Evolutionary conservation across 2,113 vertebrate genomes (phyloP).

Genomic region (Crypturellus undulatus): DNA sequence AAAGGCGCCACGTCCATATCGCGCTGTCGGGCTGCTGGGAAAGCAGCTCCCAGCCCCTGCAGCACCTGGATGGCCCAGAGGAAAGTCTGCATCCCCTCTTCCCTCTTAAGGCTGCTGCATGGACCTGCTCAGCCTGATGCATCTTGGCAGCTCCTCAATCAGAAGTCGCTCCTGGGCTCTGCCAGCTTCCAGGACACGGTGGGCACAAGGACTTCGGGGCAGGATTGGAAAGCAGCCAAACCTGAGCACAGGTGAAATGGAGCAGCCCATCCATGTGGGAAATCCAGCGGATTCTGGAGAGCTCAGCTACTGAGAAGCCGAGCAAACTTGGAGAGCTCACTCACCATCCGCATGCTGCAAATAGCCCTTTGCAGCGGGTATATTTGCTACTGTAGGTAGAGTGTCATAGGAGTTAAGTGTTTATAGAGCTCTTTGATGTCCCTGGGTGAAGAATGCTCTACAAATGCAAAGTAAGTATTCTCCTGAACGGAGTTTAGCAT

Average conservation of each 20-base stretch:
- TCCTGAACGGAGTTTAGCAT: background rate
- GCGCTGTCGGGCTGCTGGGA: fast-evolving
- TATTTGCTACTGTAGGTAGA: background rate
- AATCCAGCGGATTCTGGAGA: background rate
- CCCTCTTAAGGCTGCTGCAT: background rate
- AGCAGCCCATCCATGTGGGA: background rate
- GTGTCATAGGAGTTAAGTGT: background rate
- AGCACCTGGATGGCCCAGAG: background rate
- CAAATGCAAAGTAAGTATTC: constrained; percentile 70
- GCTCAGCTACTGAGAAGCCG: background rate
- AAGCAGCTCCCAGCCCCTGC: background rate
- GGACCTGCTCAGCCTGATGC: background rate
- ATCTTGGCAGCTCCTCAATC: background rate
- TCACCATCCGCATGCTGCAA: fast-evolving
- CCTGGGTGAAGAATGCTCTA: constrained; percentile 55
- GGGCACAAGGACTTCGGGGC: background rate
- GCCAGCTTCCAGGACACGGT: background rate
- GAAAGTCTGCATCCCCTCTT: background rate
- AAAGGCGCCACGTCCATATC: background rate
- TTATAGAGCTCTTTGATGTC: constrained; percentile 39
- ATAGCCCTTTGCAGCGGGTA: background rate
- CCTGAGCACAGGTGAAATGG: background rate
- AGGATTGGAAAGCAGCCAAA: background rate
- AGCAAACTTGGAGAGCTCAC: background rate
- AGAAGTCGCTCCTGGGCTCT: background rate